Base-by-base conservation (phyloP, 2,888 invertebrate genomes). In the Parasteatoda lunata region DNA sequence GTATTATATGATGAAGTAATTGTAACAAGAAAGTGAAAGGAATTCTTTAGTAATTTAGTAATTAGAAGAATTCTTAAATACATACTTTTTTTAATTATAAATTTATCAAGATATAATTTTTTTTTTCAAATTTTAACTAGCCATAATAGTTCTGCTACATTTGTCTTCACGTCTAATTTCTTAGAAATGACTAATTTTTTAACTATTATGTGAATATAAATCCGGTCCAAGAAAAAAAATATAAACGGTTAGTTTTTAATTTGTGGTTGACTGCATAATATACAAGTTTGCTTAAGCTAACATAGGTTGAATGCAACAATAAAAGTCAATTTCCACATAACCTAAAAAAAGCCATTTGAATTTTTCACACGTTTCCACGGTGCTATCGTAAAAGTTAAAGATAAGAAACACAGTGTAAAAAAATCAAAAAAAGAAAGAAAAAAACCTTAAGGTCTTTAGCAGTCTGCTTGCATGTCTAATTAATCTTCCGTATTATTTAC, bases 401-500 rank as follows among this genome's bases (percentile, higher is more conserved):
- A 79, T 73, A 84, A 69, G 84, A 59, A 64, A 75, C 54, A 79
- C 75, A 84, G 79, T 59, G 79, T 51, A 64, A 70, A 77, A 83
- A 65, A 47, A 47, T n/a, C 15, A 65, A 76, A 73, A 48, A 75
- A 52, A 48, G 68, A 54, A 71, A 71, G 65, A 81, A 64, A 77
- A 83, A 66, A 65, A 13, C 8, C 66, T 71, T 54, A 71, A 66
- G 76, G 80, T 77, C 70, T 77, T 85, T 77, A 68, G 68, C 70
- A 72, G 84, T 84, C 73, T n/a, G 72, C 77, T 68, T 79, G 76
- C 80, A 80, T 66, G 76, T 80, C 71, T 77, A 85, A 85, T 85
- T 85, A 85, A 85, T 85, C 85, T 85, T 54, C 48, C 85, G 75
- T 76, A 77, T 85, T 85, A 85, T 85, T 85, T 85, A 85, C 85